Evolutionary conservation across 2,888 invertebrate genomes (phyloP).

Genomic region (Zelleria hepariella): DNA sequence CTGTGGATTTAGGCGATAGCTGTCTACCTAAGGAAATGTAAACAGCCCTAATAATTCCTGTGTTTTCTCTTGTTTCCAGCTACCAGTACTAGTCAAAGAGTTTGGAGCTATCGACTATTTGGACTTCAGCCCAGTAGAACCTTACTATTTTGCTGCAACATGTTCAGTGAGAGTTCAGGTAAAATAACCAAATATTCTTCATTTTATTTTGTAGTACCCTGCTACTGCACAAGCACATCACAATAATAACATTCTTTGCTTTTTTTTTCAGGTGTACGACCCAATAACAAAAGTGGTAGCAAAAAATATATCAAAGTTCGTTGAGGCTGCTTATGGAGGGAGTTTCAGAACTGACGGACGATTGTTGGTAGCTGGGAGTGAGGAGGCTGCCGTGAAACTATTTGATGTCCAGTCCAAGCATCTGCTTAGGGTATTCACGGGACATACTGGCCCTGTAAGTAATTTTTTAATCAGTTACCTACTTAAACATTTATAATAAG

Average conservation of each 20-base stretch:
- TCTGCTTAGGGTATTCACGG: conserved; percentile 87
- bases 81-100: conserved; percentile 91
- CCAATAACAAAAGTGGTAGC: conserved; percentile 86
- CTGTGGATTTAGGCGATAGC: no score
- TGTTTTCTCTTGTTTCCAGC: conserved; percentile 48
- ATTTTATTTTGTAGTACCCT: not conserved
- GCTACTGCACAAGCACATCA: no score
- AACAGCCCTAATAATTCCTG: not conserved
- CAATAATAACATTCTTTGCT: not conserved
- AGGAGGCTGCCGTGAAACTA: conserved; percentile 87
- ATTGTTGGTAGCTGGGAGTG: conserved; percentile 90
- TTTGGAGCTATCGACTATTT: conserved; percentile 93
- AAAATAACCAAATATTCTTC: conserved; percentile 15
- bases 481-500: not conserved
- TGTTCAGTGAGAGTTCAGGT: conserved; percentile 89
- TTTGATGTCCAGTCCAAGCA: conserved; percentile 90
- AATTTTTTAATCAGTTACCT: not conserved
- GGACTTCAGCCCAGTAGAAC: conserved; percentile 90
- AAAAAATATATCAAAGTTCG: conserved; percentile 86
- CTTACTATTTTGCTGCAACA: conserved; percentile 93
- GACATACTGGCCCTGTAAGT: conserved; percentile 81
- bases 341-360: conserved; percentile 85
- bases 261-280: conserved; percentile 79
- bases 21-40: not conserved
- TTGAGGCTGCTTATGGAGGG: conserved; percentile 88